These are phyloP conservation scores for Epizoanthus ramosus DNA, from an alignment of 92 coral and sea anemone species.

Conservation along the genomic window DNA sequence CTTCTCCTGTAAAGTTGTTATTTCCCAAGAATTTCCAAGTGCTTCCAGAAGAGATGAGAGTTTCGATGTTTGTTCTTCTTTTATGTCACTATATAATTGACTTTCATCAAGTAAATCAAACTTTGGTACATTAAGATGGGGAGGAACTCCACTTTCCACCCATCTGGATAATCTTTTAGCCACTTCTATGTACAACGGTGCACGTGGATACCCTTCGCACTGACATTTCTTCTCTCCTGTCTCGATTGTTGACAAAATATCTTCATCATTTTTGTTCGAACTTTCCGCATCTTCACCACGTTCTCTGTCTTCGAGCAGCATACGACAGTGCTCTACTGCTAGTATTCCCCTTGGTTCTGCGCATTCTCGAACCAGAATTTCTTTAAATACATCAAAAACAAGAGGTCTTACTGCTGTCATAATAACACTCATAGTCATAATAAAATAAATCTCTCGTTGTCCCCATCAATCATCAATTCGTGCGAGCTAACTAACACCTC, in stretches of 20 bases:
- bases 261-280: conserved; percentile 2
- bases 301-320: conserved; percentile 5
- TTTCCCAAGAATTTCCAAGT: conserved; percentile 56
- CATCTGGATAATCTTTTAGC: conserved; percentile 60
- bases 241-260: background rate
- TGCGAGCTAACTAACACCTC: no score
- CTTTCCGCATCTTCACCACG: background rate
- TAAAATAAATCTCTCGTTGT: background rate
- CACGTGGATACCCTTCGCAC: conserved; percentile 47
- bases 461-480: no score
- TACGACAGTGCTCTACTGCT: conserved; percentile 18
- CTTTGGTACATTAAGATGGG: conserved; percentile 27
- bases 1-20: conserved; percentile 39
- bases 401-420: no score
- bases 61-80: conserved; percentile 18
- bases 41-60: conserved; percentile 39
- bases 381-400: conserved; percentile 3
- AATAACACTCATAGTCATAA: no score
- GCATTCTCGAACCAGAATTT: background rate
- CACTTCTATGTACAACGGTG: conserved; percentile 73
- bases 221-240: no score
- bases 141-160: conserved; percentile 59
- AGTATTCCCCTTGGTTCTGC: conserved; percentile 21
- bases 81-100: background rate
- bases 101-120: conserved; percentile 65